A percentile compares a stretch with the other conserved stretches of the same genome.
These are phyloP conservation scores for Xenopus laevis DNA, from an alignment of 2,113 vertebrate species.

Conservation along the genomic window DNA sequence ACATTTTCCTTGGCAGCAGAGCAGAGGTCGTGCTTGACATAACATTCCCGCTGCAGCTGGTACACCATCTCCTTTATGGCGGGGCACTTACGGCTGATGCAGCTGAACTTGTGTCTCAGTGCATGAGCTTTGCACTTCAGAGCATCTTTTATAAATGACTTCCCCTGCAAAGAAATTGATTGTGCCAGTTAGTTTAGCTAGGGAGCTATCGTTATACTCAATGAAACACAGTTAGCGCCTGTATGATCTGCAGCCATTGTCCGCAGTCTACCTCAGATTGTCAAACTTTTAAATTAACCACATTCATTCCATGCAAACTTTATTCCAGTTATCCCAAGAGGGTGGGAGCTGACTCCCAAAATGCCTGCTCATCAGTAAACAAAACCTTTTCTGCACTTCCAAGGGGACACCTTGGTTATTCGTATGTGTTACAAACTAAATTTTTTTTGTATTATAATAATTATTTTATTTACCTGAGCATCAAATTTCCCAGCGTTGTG, in stretches of 20 bases:
- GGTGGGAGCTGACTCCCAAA: no score
- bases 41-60: conserved; percentile 95
- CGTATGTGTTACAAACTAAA: not conserved
- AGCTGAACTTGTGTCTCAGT: conserved; percentile 92
- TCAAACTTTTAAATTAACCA: no score
- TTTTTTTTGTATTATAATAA: not conserved
- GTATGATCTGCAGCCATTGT: no score
- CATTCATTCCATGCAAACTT: no score
- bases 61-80: conserved; percentile 97
- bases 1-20: conserved; percentile 91
- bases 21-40: conserved; percentile 93
- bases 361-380: no score
- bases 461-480: conserved; percentile 81
- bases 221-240: no score
- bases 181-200: no score
- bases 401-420: conserved; percentile 8
- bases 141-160: conserved; percentile 98
- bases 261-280: no score
- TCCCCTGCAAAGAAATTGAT: conserved; percentile 70
- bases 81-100: conserved; percentile 95
- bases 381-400: conserved; percentile 7
- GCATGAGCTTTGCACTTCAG: conserved; percentile 95
- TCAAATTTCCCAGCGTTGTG: conserved; percentile 99
- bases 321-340: no score
- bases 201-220: no score